These are phyloP conservation scores for Arion vulgaris DNA, from an alignment of 1,140 invertebrate genomes.

Conservation along the genomic window DNA sequence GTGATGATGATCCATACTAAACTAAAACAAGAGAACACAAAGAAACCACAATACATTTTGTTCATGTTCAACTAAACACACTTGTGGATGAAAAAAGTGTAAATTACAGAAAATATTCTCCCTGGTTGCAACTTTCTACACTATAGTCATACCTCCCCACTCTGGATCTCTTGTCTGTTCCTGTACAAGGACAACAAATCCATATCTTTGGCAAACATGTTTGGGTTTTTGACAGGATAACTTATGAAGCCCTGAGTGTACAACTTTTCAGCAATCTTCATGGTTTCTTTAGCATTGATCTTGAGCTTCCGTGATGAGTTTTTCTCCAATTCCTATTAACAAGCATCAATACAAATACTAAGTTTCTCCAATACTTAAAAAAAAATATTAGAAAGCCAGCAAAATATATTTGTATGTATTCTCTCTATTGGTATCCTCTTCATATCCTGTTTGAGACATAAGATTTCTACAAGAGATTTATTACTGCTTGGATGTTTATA, in stretches of 20 bases:
- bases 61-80: no score
- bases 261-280: slow-evolving; percentile 93
- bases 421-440: background rate
- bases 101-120: no score
- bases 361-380: no score
- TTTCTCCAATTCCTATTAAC: slow-evolving; percentile 91
- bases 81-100: no score
- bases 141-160: slow-evolving; percentile 82
- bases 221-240: slow-evolving; percentile 80
- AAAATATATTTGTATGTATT: background rate
- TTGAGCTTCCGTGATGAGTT: slow-evolving; percentile 90
- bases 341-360: background rate
- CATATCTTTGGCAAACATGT: slow-evolving; percentile 95
- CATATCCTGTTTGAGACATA: background rate
- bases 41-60: no score
- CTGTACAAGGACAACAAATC: slow-evolving; percentile 86
- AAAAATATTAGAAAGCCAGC: background rate
- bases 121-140: no score
- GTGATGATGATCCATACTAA: no score
- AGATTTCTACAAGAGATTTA: background rate
- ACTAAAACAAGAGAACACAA: no score
- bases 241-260: slow-evolving; percentile 73
- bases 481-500: no score
- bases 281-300: slow-evolving; percentile 95
- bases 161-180: slow-evolving; percentile 81